Base-by-base conservation (phyloP, 1,140 invertebrate species). In the Drepana arcuata region DNA sequence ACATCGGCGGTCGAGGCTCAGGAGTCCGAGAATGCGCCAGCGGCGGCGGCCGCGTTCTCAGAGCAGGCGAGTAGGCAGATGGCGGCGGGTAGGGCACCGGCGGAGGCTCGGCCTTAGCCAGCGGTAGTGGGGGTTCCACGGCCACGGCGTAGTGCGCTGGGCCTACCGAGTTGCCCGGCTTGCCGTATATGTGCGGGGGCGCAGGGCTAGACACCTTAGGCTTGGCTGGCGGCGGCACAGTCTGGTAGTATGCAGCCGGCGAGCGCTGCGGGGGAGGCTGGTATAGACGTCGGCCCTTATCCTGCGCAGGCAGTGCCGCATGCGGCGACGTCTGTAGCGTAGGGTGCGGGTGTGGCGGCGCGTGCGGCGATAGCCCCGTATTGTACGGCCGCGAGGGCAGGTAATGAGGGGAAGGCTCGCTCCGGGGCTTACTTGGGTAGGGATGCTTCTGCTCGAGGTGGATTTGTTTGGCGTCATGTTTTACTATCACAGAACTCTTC, bases 131-230 rank as follows among this genome's bases (percentile, higher is more conserved):
- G 9, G 73, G 66, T 15, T 86, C 85, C 26, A 47, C 88, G 63
- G 67, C 87, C 84, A 36, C 89, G 77, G 41, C 88, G 86, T 44
- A 89, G 85, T 49, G 90, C 84, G 48, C 86, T 67, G 70, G 88
- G 24, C 53, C 89, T 85, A 30, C 89, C 82, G 55, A 70, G 38
- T 87, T 86, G 44, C 85, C 86, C 4, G 90, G 90, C 68, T 91
- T 92, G 2, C 90, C 88, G 61, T 92, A 92, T 36, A 93, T 89
- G 46, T 93, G 90, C 24, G 88, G 89, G n/a, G 91, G 90, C 31
- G 91, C 90, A 2, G 92, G 92, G 63, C 90, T 92, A 48, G 88
- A 91, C 7, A 93, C 91, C 83, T 92, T 92, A 1, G 90, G 88
- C 57, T 92, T 92, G 0, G 86, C 87, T 0, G 87, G 85, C 7